Evolutionary conservation across 2,888 invertebrate genomes (phyloP), one percentile per base, ranked within the genome.

Genomic region (Amphiduros pacificus): DNA sequence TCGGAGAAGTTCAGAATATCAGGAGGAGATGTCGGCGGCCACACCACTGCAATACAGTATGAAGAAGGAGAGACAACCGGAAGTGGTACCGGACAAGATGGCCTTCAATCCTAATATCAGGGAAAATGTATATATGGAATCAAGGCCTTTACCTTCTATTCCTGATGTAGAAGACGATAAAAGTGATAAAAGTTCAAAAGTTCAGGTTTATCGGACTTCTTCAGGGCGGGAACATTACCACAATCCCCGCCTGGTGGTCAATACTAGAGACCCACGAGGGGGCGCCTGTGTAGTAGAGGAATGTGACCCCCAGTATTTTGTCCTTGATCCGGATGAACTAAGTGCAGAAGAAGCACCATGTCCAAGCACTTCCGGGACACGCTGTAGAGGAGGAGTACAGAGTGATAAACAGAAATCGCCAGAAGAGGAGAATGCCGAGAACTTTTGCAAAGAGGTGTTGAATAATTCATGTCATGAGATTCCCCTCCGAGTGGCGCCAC

Each of bases 401-500:
- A 56, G 54, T 22, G 58, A 36, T 40, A 56, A 56, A 22, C 61
- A 63, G 49, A 66, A 64, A 44, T 64, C 63, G n/a, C 63, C 63
- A 22, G 66, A 66, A 31, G 61, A 66, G 55, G 63, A 64, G 55
- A 66, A 64, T 50, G 64, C 62, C 3, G 66, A 64, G 55, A 66
- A 65, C 44, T 41, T 54, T 51, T 50, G 55, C 24, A 65, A 65
- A 32, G 65, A 65, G 36, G 60, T 60, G 48, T 54, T 53, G 26
- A 64, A 60, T 48, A 61, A 62, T n/a, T 66, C 68, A n/a, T 64
- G 67, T 55, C 55, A 60, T 27, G 65, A 70, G 28, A 65, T 70
- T 51, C 68, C 63, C 32, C 57, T 53, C 50, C 50, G 67, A 52
- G 65, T 62, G 14, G 62, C 62, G 14, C 54, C 65, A 11, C 64